Conservation (phyloP, 2,113 vertebrate genomes). For the Cepphus grylle region DNA sequence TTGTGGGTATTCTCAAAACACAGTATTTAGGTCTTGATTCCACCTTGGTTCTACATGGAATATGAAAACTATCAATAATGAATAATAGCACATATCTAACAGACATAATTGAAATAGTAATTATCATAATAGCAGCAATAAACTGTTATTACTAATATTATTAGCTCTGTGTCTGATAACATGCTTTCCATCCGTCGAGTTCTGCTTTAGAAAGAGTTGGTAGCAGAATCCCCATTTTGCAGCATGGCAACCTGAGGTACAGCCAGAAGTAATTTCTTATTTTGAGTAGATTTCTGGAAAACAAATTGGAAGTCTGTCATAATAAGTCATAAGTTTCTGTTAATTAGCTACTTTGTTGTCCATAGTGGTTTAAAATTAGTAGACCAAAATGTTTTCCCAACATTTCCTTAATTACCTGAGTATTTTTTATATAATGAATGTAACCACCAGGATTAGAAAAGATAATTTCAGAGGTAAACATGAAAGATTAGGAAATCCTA, state of each 20-base stretch:
- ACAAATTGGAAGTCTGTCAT: neutral
- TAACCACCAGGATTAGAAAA: neutral
- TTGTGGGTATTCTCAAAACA: neutral
- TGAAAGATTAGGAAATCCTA: neutral
- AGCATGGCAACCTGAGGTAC: neutral
- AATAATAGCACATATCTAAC: neutral
- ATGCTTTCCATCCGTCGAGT: neutral
- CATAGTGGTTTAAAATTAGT: neutral
- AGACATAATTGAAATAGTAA: conserved; percentile 6
- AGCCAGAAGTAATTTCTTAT: neutral
- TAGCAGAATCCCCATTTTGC: neutral
- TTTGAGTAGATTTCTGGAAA: conserved; percentile 3
- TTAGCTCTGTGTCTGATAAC: neutral
- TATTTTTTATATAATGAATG: neutral
- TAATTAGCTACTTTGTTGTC: neutral
- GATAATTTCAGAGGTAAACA: neutral
- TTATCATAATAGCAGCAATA: conserved; percentile 17
- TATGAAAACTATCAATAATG: neutral
- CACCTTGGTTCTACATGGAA: neutral
- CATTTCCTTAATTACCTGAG: neutral
- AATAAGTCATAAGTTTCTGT: neutral
- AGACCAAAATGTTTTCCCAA: neutral
- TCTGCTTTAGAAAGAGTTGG: neutral
- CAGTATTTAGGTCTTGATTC: neutral
- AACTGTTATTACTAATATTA: neutral